Conservation (phyloP, 1,140 invertebrate species). For the Holotrichia oblita region DNA sequence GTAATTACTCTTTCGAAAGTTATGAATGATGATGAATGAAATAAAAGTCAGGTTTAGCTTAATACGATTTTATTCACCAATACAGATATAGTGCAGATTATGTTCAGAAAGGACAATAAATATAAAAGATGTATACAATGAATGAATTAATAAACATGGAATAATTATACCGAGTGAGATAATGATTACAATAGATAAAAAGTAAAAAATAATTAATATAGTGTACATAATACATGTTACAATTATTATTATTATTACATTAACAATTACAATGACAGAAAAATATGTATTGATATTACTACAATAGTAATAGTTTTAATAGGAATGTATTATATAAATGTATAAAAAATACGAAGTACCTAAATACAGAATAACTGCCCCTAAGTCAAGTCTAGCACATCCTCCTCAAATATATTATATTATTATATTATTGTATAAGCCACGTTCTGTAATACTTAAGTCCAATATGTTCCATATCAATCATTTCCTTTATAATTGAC, state of each 20-base stretch:
- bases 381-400: neutral
- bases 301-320: neutral
- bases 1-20: too few relatives aligned
- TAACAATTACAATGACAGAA: neutral
- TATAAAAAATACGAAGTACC: slow-evolving; percentile 18
- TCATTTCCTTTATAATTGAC: neutral
- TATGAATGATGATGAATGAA: too few relatives aligned
- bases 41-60: too few relatives aligned
- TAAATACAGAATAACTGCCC: neutral
- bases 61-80: slow-evolving; percentile 9
- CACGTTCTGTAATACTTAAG: neutral
- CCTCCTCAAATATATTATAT: neutral
- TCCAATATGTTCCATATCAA: neutral
- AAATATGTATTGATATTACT: neutral
- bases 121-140: slow-evolving; percentile 25
- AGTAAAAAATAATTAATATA: slow-evolving; percentile 19
- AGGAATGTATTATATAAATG: slow-evolving; percentile 31
- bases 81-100: neutral
- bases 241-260: neutral
- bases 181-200: neutral
- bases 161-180: neutral
- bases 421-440: neutral
- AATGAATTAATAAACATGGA: slow-evolving; percentile 20
- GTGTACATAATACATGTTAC: neutral
- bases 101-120: neutral